Percentiles rank a stretch among this genome's conserved stretches.
Evolutionary conservation across 2,888 invertebrate species (phyloP).

Genomic region (Stenurella melanura): DNA sequence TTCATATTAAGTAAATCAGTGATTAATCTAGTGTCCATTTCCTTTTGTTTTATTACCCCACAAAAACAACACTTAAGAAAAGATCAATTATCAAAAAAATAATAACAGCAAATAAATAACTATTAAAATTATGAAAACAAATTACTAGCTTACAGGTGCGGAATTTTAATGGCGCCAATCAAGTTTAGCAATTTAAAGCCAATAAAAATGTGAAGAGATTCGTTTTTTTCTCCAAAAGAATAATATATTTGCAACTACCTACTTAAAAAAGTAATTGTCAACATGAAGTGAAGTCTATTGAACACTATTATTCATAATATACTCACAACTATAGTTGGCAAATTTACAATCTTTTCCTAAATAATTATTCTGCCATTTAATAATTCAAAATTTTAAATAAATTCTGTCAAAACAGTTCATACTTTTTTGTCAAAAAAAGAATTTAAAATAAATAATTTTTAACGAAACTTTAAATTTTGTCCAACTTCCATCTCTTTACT

Average conservation of each 20-base stretch:
- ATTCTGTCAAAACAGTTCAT: background rate
- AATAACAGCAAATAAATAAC: background rate
- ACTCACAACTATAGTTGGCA: background rate
- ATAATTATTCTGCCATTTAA: background rate
- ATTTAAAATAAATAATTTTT: too few species aligned
- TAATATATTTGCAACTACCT: background rate
- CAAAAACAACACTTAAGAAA: background rate
- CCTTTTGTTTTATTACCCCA: background rate
- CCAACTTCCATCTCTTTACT: background rate
- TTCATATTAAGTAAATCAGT: background rate
- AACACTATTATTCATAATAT: background rate
- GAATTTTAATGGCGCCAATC: background rate
- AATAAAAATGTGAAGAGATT: background rate
- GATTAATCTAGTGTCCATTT: background rate
- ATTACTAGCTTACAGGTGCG: background rate
- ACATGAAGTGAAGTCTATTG: background rate
- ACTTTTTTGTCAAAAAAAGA: too few species aligned
- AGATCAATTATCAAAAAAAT: background rate
- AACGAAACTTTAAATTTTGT: background rate
- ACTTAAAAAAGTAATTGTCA: background rate
- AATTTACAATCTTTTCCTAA: background rate
- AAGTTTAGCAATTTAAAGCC: background rate
- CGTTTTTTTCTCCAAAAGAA: background rate
- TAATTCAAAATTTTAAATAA: background rate
- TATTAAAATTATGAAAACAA: background rate